These are phyloP conservation scores for Lobophora halterata DNA, from an alignment of 2,888 invertebrate genomes.

Conservation along the genomic window DNA sequence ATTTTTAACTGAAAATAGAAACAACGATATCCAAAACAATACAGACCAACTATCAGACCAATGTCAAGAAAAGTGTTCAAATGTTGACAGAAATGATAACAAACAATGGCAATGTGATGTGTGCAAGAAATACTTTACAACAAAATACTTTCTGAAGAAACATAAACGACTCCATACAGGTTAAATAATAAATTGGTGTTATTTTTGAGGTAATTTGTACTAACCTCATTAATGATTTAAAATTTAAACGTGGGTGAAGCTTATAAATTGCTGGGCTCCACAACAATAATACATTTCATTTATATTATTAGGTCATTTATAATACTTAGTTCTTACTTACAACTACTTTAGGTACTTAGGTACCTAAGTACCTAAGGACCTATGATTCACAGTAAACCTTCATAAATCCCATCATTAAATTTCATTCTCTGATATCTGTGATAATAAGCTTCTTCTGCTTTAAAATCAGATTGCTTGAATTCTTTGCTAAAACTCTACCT, in stretches of 20 bases:
- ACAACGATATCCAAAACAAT: conserved; percentile 32
- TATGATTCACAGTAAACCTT: too few relatives aligned
- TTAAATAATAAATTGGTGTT: conserved; percentile 73
- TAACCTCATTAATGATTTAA: conserved; percentile 50
- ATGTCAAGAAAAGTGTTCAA: conserved; percentile 39
- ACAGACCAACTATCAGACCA: conserved; percentile 33
- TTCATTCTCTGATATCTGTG: too few relatives aligned
- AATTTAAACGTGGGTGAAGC: neutral
- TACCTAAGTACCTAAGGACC: too few relatives aligned
- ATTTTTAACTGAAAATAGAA: conserved; percentile 56
- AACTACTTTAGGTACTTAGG: too few relatives aligned
- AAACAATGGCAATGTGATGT: conserved; percentile 94
- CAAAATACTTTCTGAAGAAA: conserved; percentile 94
- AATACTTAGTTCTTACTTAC: too few relatives aligned
- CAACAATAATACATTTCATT: conserved; percentile 4
- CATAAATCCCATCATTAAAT: too few relatives aligned
- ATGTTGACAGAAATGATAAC: conserved; percentile 74
- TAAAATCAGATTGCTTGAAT: too few relatives aligned
- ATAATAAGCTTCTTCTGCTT: too few relatives aligned
- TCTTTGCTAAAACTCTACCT: too few relatives aligned
- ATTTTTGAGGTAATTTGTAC: conserved; percentile 71
- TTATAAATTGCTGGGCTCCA: conserved; percentile 15
- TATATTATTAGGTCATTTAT: too few relatives aligned
- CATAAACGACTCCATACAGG: conserved; percentile 93
- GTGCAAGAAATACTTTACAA: conserved; percentile 91